Base-by-base conservation (phyloP, 2,888 invertebrate species). In the Sussaba pulchella region DNA sequence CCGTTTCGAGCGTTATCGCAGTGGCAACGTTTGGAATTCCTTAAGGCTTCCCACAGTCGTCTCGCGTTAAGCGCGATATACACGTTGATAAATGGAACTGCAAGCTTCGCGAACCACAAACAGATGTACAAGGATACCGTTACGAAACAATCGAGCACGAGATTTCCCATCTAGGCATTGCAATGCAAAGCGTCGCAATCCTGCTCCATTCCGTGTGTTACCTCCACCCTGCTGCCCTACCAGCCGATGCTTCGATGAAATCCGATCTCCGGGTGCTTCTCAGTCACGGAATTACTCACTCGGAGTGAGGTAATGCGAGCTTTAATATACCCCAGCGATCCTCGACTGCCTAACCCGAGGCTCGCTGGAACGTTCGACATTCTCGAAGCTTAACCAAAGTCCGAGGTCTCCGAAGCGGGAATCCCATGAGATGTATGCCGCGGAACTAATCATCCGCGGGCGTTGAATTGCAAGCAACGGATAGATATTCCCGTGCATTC, bases 221-320 rank as follows among this genome's bases (percentile, higher is more conserved):
- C 78, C 57, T 31, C 5, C 66, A n/a, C 50, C n/a, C 78, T 10
- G 45, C 66, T 64, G 43, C 45, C 72, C 64, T 74, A 12, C 57
- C 59, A 73, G 59, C 45, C 21, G 54, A 59, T 47, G 64, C 54
- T 73, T 66, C 47, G 47, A 50, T 66, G 61, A 75, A 81, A 82
- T 84, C 64, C 78, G 72, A 81, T 81, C 73, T 71, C 67, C 57
- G 71, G 76, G 70, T 77, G 64, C 54, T 59, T 54, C 73, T 81
- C 82, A 79, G 81, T 82, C 81, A 82, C 70, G 54, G 74, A 81
- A 83, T 82, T 78, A 79, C 76, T 76, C 79, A 50, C 69, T 52
- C 36, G 59, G 71, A 45, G 67, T 50, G 71, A 36, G 39, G 57
- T 17, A 31, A 31, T 31, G 14, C 52, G 26, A 54, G 66, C 77